A percentile compares a stretch with the other conserved stretches of the same genome.
These are phyloP conservation scores for Myrmecobius fasciatus DNA, from an alignment of 2,113 vertebrate species.

Conservation along the genomic window DNA sequence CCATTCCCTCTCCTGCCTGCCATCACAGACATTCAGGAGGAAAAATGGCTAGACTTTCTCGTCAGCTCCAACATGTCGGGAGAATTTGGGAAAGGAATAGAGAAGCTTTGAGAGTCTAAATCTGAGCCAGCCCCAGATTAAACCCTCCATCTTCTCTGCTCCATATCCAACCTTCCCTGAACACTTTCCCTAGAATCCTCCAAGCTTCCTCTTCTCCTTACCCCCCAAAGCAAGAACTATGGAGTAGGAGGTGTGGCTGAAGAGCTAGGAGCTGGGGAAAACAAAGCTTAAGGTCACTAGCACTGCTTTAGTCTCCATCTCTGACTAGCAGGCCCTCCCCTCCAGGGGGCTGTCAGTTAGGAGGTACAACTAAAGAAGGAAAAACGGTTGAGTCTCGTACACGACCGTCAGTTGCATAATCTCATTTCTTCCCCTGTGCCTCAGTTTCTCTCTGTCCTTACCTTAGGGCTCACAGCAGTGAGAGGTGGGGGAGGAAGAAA, in stretches of 20 bases:
- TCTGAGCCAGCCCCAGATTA: background rate
- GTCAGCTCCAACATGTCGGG: background rate
- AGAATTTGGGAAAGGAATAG: background rate
- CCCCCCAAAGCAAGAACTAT: background rate
- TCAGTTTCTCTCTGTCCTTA: background rate
- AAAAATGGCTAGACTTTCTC: background rate
- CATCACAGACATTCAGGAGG: background rate
- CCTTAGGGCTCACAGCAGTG: background rate
- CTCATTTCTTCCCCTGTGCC: background rate
- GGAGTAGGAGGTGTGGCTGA: background rate
- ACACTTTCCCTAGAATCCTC: background rate
- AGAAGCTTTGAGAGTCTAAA: background rate
- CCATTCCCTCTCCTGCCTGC: background rate
- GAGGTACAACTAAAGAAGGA: background rate
- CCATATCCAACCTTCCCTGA: background rate
- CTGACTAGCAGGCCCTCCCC: background rate
- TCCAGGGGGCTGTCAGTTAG: background rate
- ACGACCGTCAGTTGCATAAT: background rate
- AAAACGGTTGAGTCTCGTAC: background rate
- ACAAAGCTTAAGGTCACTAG: background rate
- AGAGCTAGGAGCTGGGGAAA: background rate
- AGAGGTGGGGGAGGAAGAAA: conserved; percentile 17
- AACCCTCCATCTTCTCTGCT: background rate
- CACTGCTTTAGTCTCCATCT: background rate
- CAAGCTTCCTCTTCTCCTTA: background rate